Conservation (phyloP, 37 sponge, comb jelly and placozoan species). For the Hormiphora californensis region DNA sequence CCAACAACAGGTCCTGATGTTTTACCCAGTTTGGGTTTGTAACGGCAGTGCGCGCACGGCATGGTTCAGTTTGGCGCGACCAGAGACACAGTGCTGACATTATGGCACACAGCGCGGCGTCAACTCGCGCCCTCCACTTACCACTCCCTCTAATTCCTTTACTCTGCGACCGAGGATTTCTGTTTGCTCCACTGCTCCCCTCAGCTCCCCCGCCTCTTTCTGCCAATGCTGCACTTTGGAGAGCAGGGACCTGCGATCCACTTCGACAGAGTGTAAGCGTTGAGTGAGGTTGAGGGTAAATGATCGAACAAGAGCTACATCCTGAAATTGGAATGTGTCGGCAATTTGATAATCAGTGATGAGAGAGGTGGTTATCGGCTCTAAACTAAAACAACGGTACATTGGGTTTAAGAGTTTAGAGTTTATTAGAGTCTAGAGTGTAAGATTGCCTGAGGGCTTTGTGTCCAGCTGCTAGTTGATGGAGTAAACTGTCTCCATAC, state of each 20-base stretch:
- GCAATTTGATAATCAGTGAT: slow-evolving; percentile 1
- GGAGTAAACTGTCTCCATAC: neutral
- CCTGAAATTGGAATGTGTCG: too few species aligned
- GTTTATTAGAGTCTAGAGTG: neutral
- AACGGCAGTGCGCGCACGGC: too few species aligned
- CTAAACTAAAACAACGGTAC: neutral
- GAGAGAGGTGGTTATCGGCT: neutral
- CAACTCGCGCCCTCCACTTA: too few species aligned
- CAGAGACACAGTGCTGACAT: too few species aligned
- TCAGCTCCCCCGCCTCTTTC: slow-evolving; percentile 10
- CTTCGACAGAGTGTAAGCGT: slow-evolving; percentile 28
- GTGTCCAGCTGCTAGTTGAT: neutral
- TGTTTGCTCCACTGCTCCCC: slow-evolving; percentile 44
- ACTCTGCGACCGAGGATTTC: slow-evolving; percentile 25
- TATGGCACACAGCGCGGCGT: too few species aligned
- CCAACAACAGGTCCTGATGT: too few species aligned
- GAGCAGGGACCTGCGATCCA: neutral
- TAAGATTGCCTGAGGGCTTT: neutral
- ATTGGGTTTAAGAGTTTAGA: neutral
- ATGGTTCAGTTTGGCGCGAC: too few species aligned
- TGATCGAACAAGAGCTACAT: neutral
- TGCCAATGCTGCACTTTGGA: slow-evolving; percentile 39
- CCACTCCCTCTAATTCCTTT: slow-evolving; percentile 5
- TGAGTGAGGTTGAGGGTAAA: slow-evolving; percentile 3
- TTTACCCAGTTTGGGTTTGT: too few species aligned